Conservation (phyloP, 2,888 invertebrate genomes). For the Heliconius ismenius region DNA sequence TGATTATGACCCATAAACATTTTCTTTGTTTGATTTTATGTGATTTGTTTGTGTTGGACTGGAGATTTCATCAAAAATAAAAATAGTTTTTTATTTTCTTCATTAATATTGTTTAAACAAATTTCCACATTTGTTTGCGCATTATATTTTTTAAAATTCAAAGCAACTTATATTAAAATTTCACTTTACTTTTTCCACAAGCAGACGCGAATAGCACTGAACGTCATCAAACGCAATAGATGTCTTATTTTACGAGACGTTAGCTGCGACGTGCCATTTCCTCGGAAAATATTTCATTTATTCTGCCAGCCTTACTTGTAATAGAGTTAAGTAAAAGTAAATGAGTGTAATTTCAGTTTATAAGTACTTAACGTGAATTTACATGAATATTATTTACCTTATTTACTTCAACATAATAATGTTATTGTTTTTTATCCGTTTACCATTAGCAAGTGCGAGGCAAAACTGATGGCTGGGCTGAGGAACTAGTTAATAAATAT, state of each 20-base stretch:
- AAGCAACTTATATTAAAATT: neutral
- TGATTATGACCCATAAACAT: too few relatives aligned
- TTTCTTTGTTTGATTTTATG: too few relatives aligned
- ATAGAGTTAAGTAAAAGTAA: constrained; percentile 17
- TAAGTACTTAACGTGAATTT: neutral
- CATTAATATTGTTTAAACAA: too few relatives aligned
- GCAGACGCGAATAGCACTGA: constrained; percentile 12
- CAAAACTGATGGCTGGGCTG: too few relatives aligned
- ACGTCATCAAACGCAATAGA: constrained; percentile 64
- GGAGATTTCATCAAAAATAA: too few relatives aligned
- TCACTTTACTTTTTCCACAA: neutral
- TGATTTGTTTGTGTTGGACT: too few relatives aligned
- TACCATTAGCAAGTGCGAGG: too few relatives aligned
- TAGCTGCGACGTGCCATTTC: constrained; percentile 54
- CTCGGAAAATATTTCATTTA: constrained; percentile 34
- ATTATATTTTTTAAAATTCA: neutral
- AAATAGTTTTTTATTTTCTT: neutral
- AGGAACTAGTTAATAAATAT: too few relatives aligned
- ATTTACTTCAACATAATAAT: neutral
- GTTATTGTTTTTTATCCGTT: too few relatives aligned
- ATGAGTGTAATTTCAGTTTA: constrained; percentile 10
- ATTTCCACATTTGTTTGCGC: too few relatives aligned
- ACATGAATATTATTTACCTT: neutral
- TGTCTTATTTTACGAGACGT: constrained; percentile 61
- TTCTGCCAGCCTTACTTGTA: neutral